Evolutionary conservation across 37 sponge, comb jelly and placozoan species (phyloP).

Genomic region (Ianthella basta): DNA sequence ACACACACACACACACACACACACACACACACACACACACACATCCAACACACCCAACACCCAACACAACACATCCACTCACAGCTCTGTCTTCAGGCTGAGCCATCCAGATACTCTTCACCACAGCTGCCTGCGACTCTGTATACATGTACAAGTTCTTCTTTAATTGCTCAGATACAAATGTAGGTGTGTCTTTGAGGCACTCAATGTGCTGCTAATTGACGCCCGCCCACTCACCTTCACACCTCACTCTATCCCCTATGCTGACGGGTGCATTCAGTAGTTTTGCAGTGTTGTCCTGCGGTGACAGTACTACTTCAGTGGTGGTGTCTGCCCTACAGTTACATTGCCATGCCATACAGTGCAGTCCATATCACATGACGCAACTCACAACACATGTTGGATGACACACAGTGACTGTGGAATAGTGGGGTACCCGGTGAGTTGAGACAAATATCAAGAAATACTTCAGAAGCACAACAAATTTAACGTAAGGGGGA

Average conservation of each 20-base stretch:
- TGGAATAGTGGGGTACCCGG: no score
- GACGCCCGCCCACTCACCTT: neutral
- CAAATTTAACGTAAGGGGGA: no score
- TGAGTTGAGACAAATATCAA: no score
- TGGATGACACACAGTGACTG: neutral
- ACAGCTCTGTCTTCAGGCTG: conserved; percentile 32
- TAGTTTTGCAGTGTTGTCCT: conserved; percentile 5
- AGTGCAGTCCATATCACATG: neutral
- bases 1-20: no score
- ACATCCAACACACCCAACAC: no score
- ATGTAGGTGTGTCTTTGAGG: neutral
- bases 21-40: no score
- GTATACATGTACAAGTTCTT: neutral
- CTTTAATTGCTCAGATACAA: neutral
- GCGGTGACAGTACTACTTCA: neutral
- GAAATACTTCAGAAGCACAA: no score
- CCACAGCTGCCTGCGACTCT: conserved; percentile 15
- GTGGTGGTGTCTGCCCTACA: neutral
- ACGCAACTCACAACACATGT: neutral
- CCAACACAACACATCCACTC: conserved; percentile 16
- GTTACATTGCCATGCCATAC: neutral
- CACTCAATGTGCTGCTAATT: no score
- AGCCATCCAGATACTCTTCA: conserved; percentile 50
- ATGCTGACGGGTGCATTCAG: conserved; percentile 70
- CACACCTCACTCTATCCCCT: conserved; percentile 30